Percentiles rank a stretch among this genome's conserved stretches.
Conservation (phyloP, 2,888 invertebrate species). For the Melinaea marsaeus region DNA sequence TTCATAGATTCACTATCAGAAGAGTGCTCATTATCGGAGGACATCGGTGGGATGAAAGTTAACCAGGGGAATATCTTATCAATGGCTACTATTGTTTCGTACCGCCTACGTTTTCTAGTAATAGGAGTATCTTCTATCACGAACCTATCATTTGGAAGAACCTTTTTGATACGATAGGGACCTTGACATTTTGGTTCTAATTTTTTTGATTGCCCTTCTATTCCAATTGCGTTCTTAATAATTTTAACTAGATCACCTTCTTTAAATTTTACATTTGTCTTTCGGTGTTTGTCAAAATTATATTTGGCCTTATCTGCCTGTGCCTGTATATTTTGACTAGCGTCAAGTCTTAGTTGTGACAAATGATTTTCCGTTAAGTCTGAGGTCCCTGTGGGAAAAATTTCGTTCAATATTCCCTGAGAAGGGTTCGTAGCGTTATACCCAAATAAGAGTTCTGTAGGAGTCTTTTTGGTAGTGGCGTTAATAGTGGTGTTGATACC, state of each 20-base stretch:
- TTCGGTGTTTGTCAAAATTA: no score
- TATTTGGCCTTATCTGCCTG: no score
- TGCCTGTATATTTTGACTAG: no score
- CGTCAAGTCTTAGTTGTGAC: no score
- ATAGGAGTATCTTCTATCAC: slow-evolving; percentile 35
- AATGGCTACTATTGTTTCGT: slow-evolving; percentile 28
- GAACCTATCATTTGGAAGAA: slow-evolving; percentile 33
- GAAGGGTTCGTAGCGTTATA: no score
- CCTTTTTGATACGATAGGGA: slow-evolving; percentile 31
- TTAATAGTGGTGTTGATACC: slow-evolving; percentile 14
- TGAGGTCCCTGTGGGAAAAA: slow-evolving; percentile 4
- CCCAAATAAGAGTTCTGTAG: neutral
- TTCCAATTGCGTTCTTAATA: slow-evolving; percentile 6
- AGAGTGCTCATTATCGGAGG: no score
- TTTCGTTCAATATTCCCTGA: slow-evolving; percentile 7
- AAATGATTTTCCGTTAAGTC: no score
- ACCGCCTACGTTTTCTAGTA: slow-evolving; percentile 27
- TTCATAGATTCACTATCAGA: no score
- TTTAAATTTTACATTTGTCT: neutral
- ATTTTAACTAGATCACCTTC: slow-evolving; percentile 29
- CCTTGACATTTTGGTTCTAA: slow-evolving; percentile 7
- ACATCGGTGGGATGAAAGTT: slow-evolving; percentile 10
- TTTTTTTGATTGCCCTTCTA: neutral
- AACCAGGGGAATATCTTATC: slow-evolving; percentile 37
- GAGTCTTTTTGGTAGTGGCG: slow-evolving; percentile 20